Percentiles rank a stretch among this genome's conserved stretches.
Conservation (phyloP, 2,888 invertebrate genomes). For the Tiliacea citrago region DNA sequence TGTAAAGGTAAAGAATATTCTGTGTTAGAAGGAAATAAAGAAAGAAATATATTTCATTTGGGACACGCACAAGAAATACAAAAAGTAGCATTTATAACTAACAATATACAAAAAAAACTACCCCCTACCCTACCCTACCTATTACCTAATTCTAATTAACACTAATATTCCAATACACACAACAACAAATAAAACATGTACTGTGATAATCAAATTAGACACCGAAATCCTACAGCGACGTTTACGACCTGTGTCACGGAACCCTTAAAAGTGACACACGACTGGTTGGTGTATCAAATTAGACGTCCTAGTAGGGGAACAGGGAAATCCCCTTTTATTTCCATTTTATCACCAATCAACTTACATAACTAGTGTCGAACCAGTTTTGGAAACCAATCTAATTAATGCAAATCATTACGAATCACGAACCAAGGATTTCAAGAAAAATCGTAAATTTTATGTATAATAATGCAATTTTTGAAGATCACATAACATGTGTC, state of each 20-base stretch:
- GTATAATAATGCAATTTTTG: not conserved
- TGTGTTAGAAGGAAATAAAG: not conserved
- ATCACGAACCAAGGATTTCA: constrained; percentile 8
- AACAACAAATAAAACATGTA: not conserved
- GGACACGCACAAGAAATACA: too few species aligned
- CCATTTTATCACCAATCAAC: not conserved
- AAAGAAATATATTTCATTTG: too few species aligned
- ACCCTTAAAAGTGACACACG: constrained; percentile 33
- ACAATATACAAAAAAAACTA: too few species aligned
- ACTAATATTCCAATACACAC: not conserved
- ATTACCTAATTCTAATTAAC: constrained; percentile 1
- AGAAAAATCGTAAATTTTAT: not conserved
- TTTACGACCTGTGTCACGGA: constrained; percentile 8
- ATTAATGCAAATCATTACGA: not conserved
- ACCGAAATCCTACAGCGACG: constrained; percentile 25
- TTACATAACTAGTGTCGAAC: not conserved
- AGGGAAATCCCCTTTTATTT: constrained; percentile 2
- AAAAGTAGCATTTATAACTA: too few species aligned
- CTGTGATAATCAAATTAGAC: constrained; percentile 24
- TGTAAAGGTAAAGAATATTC: not conserved
- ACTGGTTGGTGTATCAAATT: not conserved
- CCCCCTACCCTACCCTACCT: too few species aligned
- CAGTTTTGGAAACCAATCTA: constrained; percentile 1
- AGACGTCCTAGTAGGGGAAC: not conserved
- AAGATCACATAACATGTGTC: not conserved